Evolutionary conservation across 2,888 invertebrate genomes (phyloP).

Genomic region (Tribolium freemani): DNA sequence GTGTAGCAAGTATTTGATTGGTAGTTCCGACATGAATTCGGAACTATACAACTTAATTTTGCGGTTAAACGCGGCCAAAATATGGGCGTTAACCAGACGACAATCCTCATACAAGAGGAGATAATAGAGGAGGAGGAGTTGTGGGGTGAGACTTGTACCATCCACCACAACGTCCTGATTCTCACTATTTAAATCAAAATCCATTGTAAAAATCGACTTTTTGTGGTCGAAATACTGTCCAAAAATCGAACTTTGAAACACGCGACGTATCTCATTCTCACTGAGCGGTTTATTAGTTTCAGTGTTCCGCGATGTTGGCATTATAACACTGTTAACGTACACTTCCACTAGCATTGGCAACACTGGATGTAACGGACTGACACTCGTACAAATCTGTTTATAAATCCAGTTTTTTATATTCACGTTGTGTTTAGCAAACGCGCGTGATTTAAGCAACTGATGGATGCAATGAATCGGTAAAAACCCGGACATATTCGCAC

Average conservation of each 20-base stretch:
- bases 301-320: conserved; percentile 69
- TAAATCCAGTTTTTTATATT: conserved; percentile 98
- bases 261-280: conserved; percentile 88
- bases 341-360: conserved; percentile 94
- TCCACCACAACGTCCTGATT: conserved; percentile 72
- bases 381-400: conserved; percentile 89
- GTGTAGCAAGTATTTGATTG: conserved; percentile 93
- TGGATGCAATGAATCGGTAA: conserved; percentile 97
- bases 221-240: conserved; percentile 79
- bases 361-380: conserved; percentile 93
- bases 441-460: conserved; percentile 92
- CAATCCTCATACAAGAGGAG: conserved; percentile 93
- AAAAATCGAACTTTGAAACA: conserved; percentile 84
- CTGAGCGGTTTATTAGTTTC: conserved; percentile 89
- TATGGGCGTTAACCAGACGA: conserved; percentile 80
- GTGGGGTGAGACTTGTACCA: conserved; percentile 84
- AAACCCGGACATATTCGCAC: conserved; percentile 88
- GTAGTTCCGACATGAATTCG: conserved; percentile 90
- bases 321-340: conserved; percentile 92
- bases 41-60: conserved; percentile 89
- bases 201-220: conserved; percentile 72
- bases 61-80: conserved; percentile 76
- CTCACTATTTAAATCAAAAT: conserved; percentile 66
- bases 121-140: conserved; percentile 92
- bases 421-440: conserved; percentile 96